Conservation (phyloP, 2,113 vertebrate species). For the Lagopus muta region DNA sequence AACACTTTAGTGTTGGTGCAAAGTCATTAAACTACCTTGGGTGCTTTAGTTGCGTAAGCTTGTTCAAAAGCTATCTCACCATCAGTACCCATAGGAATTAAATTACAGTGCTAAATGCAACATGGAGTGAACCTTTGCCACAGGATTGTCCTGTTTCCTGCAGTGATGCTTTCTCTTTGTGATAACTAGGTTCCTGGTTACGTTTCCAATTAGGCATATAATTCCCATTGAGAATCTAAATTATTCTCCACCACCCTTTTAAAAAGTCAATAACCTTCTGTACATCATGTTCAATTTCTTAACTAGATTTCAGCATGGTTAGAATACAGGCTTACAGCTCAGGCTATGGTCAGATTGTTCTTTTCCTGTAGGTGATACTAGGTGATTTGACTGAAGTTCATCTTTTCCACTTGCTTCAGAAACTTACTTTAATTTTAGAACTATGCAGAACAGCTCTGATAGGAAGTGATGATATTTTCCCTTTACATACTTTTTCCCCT, state of each 20-base stretch:
- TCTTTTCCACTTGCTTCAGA: neutral
- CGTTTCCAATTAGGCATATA: conserved; percentile 33
- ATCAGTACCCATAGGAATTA: conserved; percentile 16
- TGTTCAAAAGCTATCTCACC: neutral
- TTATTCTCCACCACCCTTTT: conserved; percentile 48
- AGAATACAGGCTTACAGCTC: conserved; percentile 30
- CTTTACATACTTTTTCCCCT: neutral
- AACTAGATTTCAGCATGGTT: conserved; percentile 35
- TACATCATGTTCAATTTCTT: conserved; percentile 53
- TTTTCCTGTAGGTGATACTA: neutral
- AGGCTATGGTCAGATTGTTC: neutral
- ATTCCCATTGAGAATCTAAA: conserved; percentile 35
- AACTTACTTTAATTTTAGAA: neutral
- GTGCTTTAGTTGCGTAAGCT: conserved; percentile 38
- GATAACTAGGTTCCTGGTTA: conserved; percentile 15
- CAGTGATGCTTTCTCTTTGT: conserved; percentile 33
- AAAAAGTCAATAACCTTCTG: conserved; percentile 23
- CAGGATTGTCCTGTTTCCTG: neutral
- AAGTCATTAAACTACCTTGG: conserved; percentile 22
- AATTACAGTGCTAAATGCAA: conserved; percentile 38
- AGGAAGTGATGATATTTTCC: neutral
- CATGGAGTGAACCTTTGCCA: conserved; percentile 6
- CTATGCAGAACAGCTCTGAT: neutral
- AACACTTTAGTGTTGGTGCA: conserved; percentile 8
- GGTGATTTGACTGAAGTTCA: neutral